Evolutionary conservation across 2,797 vertebrate genomes (phyloP), one percentile per base, ranked within the genome.

Genomic region (Nasua narica): DNA sequence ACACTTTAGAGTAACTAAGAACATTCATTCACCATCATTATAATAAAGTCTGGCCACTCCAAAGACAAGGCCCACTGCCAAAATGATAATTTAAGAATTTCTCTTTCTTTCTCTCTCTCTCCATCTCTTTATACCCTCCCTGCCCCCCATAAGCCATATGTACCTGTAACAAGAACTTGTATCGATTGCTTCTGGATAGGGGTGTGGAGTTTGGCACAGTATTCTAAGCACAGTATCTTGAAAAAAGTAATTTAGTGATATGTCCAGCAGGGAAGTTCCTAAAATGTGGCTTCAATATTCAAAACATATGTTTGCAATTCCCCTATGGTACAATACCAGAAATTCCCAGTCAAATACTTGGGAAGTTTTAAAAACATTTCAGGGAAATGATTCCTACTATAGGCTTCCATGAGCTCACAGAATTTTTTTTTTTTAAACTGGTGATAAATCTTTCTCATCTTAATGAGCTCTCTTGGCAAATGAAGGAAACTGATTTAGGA

Each of bases 381-480:
- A 65, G 87, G 86, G 50, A 84, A 90, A 50, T 18, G 7, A 15
- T 83, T 93, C 79, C 35, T 48, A 32, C 0, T 25, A 54, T 94
- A 96, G 74, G 48, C 13, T 60, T 97, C 97, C 16, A 76, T 79
- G 70, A 97, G 79, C 15, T 87, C 50, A 93, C 16, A 90, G 43
- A 35, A 91, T n/a, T 52, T 46, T 43, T 74, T 43, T 52, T 93
- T 94, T 54, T 19, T 67, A 92, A 93, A 77, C 10, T 21, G 29
- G 7, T 72, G 37, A 94, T 93, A 94, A 96, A 97, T 85, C 85
- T 82, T 90, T 90, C 11, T 93, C 95, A 14, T 43, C 48, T 95
- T 95, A 97, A 92, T 87, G 70, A 97, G 82, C 70, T 97, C 35
- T 35, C 16, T 94, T 96, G 95, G 87, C 94, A 97, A 95, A 90